Conservation (phyloP, 2,113 vertebrate genomes). For the Fulmarus glacialis region DNA sequence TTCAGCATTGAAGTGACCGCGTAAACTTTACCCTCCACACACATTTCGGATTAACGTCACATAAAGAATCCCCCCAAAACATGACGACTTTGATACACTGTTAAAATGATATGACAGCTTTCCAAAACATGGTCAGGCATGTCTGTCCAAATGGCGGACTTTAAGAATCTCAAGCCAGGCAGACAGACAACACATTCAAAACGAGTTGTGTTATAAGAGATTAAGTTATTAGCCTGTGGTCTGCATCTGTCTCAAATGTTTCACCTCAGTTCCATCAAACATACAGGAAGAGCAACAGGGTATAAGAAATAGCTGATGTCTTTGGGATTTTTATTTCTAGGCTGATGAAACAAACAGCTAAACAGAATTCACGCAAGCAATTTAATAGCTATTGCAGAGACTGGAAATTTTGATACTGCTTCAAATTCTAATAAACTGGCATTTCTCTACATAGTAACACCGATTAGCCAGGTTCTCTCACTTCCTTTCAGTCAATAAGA, state of each 20-base stretch:
- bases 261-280: not conserved
- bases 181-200: not conserved
- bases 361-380: not conserved
- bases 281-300: not conserved
- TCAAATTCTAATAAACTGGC: not conserved
- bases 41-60: not conserved
- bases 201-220: not conserved
- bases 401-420: not conserved
- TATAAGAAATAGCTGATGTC: not conserved
- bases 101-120: not conserved
- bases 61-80: not conserved
- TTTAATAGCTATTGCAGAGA: not conserved
- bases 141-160: not conserved
- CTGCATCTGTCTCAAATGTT: not conserved
- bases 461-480: not conserved
- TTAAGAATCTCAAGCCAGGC: not conserved
- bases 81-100: not conserved
- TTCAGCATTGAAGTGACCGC: not conserved
- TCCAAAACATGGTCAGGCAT: not conserved
- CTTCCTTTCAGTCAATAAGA: not conserved
- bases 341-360: not conserved
- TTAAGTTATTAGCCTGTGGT: not conserved
- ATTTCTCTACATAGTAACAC: not conserved
- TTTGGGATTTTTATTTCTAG: not conserved
- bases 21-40: not conserved